Evolutionary conservation across 2,888 invertebrate genomes (phyloP).

Genomic region (Agrochola lychnidis): DNA sequence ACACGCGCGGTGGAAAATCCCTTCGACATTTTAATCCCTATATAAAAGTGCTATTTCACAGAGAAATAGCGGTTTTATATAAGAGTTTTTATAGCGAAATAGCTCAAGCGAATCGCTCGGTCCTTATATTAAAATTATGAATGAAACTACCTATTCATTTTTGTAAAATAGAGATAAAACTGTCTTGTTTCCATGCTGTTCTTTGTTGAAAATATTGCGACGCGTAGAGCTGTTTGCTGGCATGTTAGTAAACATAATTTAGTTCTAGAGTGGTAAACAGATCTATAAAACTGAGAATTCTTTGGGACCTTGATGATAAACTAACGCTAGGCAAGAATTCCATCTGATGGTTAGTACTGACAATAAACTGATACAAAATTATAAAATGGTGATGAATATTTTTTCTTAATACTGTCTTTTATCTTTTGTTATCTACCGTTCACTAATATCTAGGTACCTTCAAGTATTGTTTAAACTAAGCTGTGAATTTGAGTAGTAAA

Average conservation of each 20-base stretch:
- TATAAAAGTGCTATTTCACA: constrained; percentile 56
- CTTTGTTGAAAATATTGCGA: constrained; percentile 38
- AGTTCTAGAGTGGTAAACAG: constrained; percentile 18
- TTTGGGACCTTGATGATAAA: neutral
- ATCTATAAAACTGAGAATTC: neutral
- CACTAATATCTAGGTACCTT: neutral
- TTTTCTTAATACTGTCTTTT: no score
- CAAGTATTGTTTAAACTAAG: neutral
- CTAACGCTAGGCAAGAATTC: neutral
- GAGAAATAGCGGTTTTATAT: constrained; percentile 49
- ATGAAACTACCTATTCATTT: constrained; percentile 53
- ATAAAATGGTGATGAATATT: no score
- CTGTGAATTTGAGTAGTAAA: neutral
- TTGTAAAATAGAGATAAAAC: constrained; percentile 47
- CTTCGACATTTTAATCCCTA: constrained; percentile 64
- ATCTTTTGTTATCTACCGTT: neutral
- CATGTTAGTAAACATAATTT: constrained; percentile 16
- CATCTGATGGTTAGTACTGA: neutral
- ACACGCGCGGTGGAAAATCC: constrained; percentile 38
- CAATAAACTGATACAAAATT: neutral
- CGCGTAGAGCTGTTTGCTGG: constrained; percentile 13
- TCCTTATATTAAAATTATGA: constrained; percentile 62
- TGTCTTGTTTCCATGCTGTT: constrained; percentile 14
- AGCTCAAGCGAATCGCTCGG: constrained; percentile 36
- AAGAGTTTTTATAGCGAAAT: constrained; percentile 34